Base-by-base conservation (phyloP, 2,113 vertebrate genomes). In the Siniperca knerii region DNA sequence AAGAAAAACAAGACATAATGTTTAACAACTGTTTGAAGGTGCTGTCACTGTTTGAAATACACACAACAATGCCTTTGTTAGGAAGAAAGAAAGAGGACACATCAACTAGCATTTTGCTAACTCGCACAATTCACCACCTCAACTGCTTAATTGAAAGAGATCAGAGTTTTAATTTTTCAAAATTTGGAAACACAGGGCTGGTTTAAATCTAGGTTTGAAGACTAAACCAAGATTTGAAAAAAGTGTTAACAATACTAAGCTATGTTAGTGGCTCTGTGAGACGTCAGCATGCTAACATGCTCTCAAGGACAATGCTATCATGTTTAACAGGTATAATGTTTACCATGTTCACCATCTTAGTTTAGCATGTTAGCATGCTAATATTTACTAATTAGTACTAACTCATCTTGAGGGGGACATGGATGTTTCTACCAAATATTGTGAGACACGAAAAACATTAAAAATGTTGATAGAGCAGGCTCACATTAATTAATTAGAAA, bases 401-500 rank as follows among this genome's bases (percentile, higher is more conserved):
- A 10, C 11, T 54, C 9, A 70, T 50, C 8, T 50, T 33, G 4
- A 35, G 68, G 4, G 40, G 10, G 10, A n/a, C 40, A n/a, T 33
- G 25, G 8, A 18, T 3, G 60, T 18, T 61, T 33, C 20, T 37
- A 16, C 12, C 35, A 60, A 29, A 29, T 54, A 5, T 20, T 25
- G 37, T 46, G 55, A 42, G 4, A 58, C n/a, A 60, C 46, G 50
- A 60, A 44, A 46, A 29, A 29, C 29, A 29, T 29, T 2, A 29
- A 29, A 75, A 58, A 62, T 61, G 37, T 9, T 46, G 57, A 33
- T 73, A 2, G 55, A 21, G 23, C 74, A 8, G 5, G 35, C 75
- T 62, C 54, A 25, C 46, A 29, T 83, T 67, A 37, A 29, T 83
- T 67, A 37, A 69, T 57, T 37, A 81, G 3, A 64, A 57, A 61